Evolutionary conservation across 2,113 vertebrate species (phyloP), one percentile per base, ranked within the genome.

Genomic region (Antechinus flavipes): DNA sequence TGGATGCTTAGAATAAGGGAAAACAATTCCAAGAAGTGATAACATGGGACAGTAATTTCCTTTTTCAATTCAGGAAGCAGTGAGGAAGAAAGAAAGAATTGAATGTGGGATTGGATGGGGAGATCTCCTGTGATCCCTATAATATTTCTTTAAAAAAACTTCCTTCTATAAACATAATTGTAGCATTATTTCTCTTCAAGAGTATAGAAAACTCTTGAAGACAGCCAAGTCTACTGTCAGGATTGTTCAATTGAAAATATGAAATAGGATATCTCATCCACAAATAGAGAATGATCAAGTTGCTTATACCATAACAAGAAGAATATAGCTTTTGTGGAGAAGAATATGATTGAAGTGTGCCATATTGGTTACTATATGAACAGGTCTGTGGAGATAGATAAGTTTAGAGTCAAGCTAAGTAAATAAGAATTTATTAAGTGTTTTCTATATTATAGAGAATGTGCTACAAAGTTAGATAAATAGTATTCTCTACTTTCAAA

Each of bases 251-350:
- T 95, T 95, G 93, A 95, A 84, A 93, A 93, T 92, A 97, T 91
- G 84, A 92, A 97, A 96, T 96, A 54, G 91, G 91, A 92, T 92
- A 96, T 94, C 93, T 56, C 93, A 93, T 76, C 14, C 68, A 96
- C 96, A 96, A 95, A 93, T 95, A 92, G 93, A 94, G 95, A 95
- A 94, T 91, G 93, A 94, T 90, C 56, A n/a, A 96, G 95, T 93
- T 93, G 89, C 91, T 91, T 95, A 95, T 97, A 94, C 95, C 97
- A 96, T 94, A 94, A 27, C 89, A 58, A 90, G 68, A 95, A 97
- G 93, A 97, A 95, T 96, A 90, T 97, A 95, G 89, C 93, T 93
- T 91, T 95, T 96, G 93, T 92, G 55, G 89, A 90, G 76, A 94
- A 91, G 91, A 91, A 58, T 47, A 46, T 94, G 92, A 84, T 92